These are phyloP conservation scores for Leiothrix lutea DNA, from an alignment of 2,113 vertebrate species.

Conservation along the genomic window DNA sequence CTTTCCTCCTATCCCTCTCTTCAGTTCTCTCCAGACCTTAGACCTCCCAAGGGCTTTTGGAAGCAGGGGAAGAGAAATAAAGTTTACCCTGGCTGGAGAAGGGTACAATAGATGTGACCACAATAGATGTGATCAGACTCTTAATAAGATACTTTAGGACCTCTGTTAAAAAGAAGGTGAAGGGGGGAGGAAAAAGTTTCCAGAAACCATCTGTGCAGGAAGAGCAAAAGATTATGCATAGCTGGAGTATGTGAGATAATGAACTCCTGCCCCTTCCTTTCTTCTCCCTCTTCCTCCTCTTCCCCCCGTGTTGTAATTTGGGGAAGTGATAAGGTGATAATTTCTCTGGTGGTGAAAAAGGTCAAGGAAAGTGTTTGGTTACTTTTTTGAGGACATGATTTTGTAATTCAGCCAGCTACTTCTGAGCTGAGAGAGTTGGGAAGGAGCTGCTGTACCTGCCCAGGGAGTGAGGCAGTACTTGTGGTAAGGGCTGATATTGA, in stretches of 20 bases:
- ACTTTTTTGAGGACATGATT: accelerated
- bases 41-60: background rate
- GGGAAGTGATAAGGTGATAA: background rate
- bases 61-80: background rate
- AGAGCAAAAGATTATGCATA: background rate
- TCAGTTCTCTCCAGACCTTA: background rate
- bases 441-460: background rate
- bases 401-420: background rate
- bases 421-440: background rate
- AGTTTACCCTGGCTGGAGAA: background rate
- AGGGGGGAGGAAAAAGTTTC: background rate
- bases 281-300: background rate
- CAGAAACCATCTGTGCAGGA: background rate
- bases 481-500: background rate
- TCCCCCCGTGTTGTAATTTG: background rate
- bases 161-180: background rate
- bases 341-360: background rate
- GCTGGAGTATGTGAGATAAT: background rate
- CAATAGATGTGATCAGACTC: background rate
- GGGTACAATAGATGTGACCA: background rate
- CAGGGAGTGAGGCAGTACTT: background rate
- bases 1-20: background rate
- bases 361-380: background rate
- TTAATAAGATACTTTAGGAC: background rate
- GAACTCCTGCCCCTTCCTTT: background rate